phyloP scores from a whole-genome alignment of 2,888 invertebrate genomes.

The Eretmocerus hayati region DNA sequence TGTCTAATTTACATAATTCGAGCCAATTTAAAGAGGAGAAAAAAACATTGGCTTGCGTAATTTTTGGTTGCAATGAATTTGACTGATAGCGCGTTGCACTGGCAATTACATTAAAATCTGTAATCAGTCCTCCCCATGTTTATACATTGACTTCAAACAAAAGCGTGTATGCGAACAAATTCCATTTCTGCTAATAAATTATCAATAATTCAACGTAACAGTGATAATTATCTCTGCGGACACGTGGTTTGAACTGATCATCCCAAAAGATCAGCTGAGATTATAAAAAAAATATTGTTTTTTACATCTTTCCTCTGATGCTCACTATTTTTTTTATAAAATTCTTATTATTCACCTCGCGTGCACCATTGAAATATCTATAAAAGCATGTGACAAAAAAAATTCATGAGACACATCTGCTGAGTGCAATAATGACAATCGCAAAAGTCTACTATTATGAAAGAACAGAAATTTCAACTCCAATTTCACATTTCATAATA shows the following conservation, averaged over 20 bases:
- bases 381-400: slow-evolving; percentile 7
- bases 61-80: neutral
- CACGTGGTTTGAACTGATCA: too few relatives aligned
- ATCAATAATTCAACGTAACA: too few relatives aligned
- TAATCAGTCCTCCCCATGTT: too few relatives aligned
- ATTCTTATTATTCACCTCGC: too few relatives aligned
- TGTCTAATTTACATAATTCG: neutral
- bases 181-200: too few relatives aligned
- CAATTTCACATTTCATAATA: slow-evolving; percentile 3
- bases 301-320: too few relatives aligned
- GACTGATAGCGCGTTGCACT: neutral
- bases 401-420: slow-evolving; percentile 3
- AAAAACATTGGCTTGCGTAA: neutral
- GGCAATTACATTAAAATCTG: slow-evolving; percentile 1
- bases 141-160: too few relatives aligned
- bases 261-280: too few relatives aligned
- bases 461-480: slow-evolving; percentile 1
- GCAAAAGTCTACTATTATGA: neutral
- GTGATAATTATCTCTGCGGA: too few relatives aligned
- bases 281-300: too few relatives aligned
- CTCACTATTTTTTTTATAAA: too few relatives aligned
- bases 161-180: too few relatives aligned
- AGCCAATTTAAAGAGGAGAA: neutral
- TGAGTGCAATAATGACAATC: slow-evolving; percentile 7
- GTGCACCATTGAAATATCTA: slow-evolving; percentile 1